Base-by-base conservation (phyloP, 2,888 invertebrate species). In the Eristalis tenax region DNA sequence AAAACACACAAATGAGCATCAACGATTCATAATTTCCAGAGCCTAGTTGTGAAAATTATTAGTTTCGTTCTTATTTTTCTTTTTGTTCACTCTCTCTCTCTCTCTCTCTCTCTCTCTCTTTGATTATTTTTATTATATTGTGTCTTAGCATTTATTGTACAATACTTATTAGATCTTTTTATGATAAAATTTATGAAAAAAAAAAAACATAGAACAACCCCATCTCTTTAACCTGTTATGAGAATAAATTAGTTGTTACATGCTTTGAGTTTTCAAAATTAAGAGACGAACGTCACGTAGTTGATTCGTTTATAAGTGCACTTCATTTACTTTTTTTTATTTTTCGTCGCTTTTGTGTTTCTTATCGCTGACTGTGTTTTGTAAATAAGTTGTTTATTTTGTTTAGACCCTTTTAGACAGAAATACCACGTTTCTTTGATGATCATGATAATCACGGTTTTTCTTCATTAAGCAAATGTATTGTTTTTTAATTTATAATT, bases 21-120 rank as follows among this genome's bases (percentile, higher is more conserved):
- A 73, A 71, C 76, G 18, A 80, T 80, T 85, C 76, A 70, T 73
- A 57, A 50, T 87, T 87, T 87, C 83, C 86, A 83, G 86, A 87
- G 86, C 75, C 83, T 87, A 74, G 59, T 78, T 86, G 77, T 82
- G 82, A 74, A 78, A 43, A 74, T 84, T 75, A 40, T 78, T 74
- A 18, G 6, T 50, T 50, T 50, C n/a, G 50, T 50, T 50, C 18
- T n/a, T 50, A 4, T n/a, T 50, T n/a, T 4, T 4, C 5, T 18
- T 18, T 38, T n/a, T 43, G 2, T 3, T n/a, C 4, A 0, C n/a
- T 43, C 8, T 43, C 15, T 11, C 2, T 38, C 15, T 43, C 28
- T 26, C 26, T 26, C 26, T 26, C 26, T 28, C 28, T 28, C 4
- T 28, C 32, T 32, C 32, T 32, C 32, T 32, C 32, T 32, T 32